phyloP scores from a whole-genome alignment of 2,797 vertebrate genomes.

The Rhinichthys osculus region DNA sequence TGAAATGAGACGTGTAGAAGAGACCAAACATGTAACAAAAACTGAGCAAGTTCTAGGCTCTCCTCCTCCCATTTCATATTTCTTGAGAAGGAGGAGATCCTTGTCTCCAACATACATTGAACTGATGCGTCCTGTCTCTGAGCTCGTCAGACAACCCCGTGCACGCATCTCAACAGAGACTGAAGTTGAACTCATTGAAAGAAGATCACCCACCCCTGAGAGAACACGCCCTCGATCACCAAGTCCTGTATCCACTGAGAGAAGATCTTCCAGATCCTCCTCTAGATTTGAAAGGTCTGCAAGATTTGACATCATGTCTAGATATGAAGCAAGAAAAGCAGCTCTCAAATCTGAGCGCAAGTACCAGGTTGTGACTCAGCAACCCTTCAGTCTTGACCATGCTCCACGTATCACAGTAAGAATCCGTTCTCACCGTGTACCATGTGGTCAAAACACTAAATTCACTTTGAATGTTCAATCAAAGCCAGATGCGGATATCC shows the following conservation, averaged over 20 bases:
- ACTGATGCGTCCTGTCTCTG: constrained; percentile 96
- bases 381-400: constrained; percentile 96
- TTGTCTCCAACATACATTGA: constrained; percentile 98
- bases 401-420: constrained; percentile 93
- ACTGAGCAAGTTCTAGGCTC: constrained; percentile 75
- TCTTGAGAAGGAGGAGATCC: constrained; percentile 90
- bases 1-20: constrained; percentile 75
- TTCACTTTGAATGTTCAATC: constrained; percentile 96
- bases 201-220: constrained; percentile 97
- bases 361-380: constrained; percentile 93
- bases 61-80: constrained; percentile 85
- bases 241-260: constrained; percentile 92
- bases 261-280: constrained; percentile 85
- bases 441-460: constrained; percentile 89
- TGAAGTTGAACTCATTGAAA: constrained; percentile 80
- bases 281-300: constrained; percentile 97
- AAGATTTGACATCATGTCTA: constrained; percentile 98
- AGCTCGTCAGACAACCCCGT: constrained; percentile 85
- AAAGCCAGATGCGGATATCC: constrained; percentile 90
- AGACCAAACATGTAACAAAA: constrained; percentile 80
- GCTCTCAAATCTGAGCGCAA: constrained; percentile 96
- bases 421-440: constrained; percentile 97
- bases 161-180: constrained; percentile 71
- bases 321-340: constrained; percentile 97
- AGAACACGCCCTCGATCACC: constrained; percentile 97